Evolutionary conservation across 2,888 invertebrate species (phyloP), one percentile per base, ranked within the genome.

Genomic region (Liodrosophila aerea): DNA sequence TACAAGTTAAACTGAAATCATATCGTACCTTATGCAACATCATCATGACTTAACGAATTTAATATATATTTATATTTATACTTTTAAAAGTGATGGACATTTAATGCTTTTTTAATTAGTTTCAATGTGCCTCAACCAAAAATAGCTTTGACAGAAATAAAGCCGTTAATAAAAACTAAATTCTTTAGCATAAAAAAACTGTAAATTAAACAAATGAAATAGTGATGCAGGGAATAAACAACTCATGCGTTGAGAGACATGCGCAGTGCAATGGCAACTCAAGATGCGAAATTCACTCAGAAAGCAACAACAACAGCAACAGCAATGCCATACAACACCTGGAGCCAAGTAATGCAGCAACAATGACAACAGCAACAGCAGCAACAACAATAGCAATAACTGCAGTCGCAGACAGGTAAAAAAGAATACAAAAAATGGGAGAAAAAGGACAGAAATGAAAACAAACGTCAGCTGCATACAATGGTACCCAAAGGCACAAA

Each of bases 381-480:
- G 5, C 31, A 46, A 18, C 41, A 45, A 22, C 13, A 33, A 37
- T 11, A 44, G 7, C 22, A 34, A 34, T 29, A 29, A 40, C 1
- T 56, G 33, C 46, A 65, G 39, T 39, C 31, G 58, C 27, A 36
- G 36, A 43, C 56, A 45, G 43, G 22, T 16, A 43, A 22, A 12
- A 12, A 36, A 50, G 15, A 8, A 15, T 12, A n/a, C n/a, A 2
- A 27, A 11, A 34, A 34, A 29, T 15, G 41, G 8, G 31, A 29
- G 33, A 33, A 11, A 33, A 22, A 36, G 34, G 22, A 47, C 31
- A 13, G n/a, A 47, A 22, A 39, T 61, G 64, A 60, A 30, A 58
- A 60, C 60, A 83, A 72, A 63, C 56, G 76, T 63, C 77, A 84
- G 82, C 65, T 76, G 77, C 85, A 81, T 49, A 45, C 41, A 11